Percentiles rank a stretch among this genome's conserved stretches.
Conservation (phyloP, 1,140 invertebrate genomes). For the Psix sp. region DNA sequence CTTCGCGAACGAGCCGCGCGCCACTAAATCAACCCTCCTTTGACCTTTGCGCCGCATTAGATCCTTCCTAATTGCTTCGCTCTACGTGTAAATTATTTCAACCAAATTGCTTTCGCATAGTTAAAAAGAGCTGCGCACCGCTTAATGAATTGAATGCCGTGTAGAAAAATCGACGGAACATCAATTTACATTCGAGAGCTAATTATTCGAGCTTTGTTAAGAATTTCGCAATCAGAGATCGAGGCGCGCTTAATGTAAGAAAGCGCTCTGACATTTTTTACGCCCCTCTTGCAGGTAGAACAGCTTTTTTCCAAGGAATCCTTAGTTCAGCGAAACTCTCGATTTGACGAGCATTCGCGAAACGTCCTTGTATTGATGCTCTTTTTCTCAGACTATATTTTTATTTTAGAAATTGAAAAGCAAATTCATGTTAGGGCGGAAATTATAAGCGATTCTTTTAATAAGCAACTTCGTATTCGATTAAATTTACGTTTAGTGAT, state of each 20-base stretch:
- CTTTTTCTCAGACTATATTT: too few species aligned
- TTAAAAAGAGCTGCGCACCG: conserved; percentile 72
- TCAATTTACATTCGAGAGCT: conserved; percentile 54
- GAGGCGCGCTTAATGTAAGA: conserved; percentile 39
- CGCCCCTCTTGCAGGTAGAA: too few species aligned
- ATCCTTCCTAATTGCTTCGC: conserved; percentile 72
- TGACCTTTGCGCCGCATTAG: conserved; percentile 63
- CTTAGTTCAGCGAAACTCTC: not conserved
- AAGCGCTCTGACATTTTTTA: not conserved
- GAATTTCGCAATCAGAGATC: conserved; percentile 51
- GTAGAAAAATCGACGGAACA: conserved; percentile 60
- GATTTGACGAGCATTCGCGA: too few species aligned
- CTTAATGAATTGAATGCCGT: conserved; percentile 61
- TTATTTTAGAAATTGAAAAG: too few species aligned
- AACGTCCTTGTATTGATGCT: too few species aligned
- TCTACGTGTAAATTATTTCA: conserved; percentile 75
- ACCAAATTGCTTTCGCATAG: conserved; percentile 74
- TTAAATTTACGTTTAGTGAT: too few species aligned
- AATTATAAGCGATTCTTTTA: too few species aligned
- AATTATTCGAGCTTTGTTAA: conserved; percentile 55
- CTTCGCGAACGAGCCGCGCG: conserved; percentile 68
- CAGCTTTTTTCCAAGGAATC: conserved; percentile 1
- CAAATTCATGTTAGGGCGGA: too few species aligned
- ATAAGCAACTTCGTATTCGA: too few species aligned
- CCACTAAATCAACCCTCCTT: conserved; percentile 71